Percentiles rank a stretch among this genome's conserved stretches.
Evolutionary conservation across 1,140 invertebrate species (phyloP).

Genomic region (Heliconius nattereri): DNA sequence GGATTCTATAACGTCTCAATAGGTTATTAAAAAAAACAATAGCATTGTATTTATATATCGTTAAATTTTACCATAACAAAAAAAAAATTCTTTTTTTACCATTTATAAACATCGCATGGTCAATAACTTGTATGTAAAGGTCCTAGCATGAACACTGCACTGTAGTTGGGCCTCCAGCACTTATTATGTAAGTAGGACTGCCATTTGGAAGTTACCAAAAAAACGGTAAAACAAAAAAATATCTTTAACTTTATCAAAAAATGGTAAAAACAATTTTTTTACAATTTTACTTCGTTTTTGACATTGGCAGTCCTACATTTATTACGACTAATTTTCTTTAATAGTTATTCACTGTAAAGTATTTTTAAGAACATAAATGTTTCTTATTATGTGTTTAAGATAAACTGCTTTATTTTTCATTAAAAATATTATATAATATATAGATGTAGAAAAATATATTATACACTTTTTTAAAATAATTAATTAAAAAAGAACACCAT

Average conservation of each 20-base stretch:
- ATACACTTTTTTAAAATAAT: neutral
- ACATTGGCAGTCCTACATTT: slow-evolving; percentile 22
- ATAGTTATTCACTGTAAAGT: slow-evolving; percentile 26
- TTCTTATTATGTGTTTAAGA: neutral
- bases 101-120: slow-evolving; percentile 38
- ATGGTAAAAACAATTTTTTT: neutral
- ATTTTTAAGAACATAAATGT: neutral
- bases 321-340: slow-evolving; percentile 20
- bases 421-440: neutral
- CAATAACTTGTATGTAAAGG: slow-evolving; percentile 29
- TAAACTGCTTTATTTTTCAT: neutral
- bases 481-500: neutral
- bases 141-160: slow-evolving; percentile 50
- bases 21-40: neutral
- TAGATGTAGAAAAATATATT: neutral
- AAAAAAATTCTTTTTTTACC: neutral
- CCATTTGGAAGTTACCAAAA: neutral
- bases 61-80: slow-evolving; percentile 7
- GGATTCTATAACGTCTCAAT: neutral
- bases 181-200: slow-evolving; percentile 36
- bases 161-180: slow-evolving; percentile 52
- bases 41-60: neutral
- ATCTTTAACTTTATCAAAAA: neutral
- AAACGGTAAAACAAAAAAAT: neutral
- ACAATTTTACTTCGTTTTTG: neutral